A percentile compares a stretch with the other conserved stretches of the same genome.
Conservation (phyloP, 64 coral and sea anemone species). For the Astreopora myriophthalma region DNA sequence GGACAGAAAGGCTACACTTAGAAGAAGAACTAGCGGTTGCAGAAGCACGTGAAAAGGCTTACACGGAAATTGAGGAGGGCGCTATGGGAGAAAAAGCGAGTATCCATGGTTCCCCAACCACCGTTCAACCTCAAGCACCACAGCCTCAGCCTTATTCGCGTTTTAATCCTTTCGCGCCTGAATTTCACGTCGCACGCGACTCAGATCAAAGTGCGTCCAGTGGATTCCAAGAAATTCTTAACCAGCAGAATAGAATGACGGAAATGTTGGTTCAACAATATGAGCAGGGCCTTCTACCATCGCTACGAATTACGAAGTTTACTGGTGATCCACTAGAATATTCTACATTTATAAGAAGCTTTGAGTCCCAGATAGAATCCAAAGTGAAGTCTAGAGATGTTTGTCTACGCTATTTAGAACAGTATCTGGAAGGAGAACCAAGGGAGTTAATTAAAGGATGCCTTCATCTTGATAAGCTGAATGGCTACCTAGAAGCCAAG, state of each 20-base stretch:
- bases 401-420: conserved; percentile 48
- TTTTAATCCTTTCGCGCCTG: conserved; percentile 5
- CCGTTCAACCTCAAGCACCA: not conserved
- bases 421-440: conserved; percentile 47
- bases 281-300: conserved; percentile 25
- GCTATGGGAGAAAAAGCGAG: not conserved
- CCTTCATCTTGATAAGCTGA: not conserved
- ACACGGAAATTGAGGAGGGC: not conserved
- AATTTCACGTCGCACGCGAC: not conserved
- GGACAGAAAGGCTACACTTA: not conserved
- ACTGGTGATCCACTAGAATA: conserved; percentile 56
- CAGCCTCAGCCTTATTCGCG: not conserved
- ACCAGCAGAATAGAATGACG: conserved; percentile 50
- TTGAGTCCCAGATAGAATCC: conserved; percentile 43
- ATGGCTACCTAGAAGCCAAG: not conserved
- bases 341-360: conserved; percentile 37
- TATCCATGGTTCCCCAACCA: not conserved
- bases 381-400: conserved; percentile 13
- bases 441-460: conserved; percentile 63
- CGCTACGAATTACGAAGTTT: conserved; percentile 30
- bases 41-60: not conserved
- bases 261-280: conserved; percentile 53
- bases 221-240: not conserved
- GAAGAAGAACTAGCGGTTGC: not conserved
- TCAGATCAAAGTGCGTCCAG: not conserved